Base-by-base conservation (phyloP, 2,888 invertebrate species). In the Agrotis exclamationis region DNA sequence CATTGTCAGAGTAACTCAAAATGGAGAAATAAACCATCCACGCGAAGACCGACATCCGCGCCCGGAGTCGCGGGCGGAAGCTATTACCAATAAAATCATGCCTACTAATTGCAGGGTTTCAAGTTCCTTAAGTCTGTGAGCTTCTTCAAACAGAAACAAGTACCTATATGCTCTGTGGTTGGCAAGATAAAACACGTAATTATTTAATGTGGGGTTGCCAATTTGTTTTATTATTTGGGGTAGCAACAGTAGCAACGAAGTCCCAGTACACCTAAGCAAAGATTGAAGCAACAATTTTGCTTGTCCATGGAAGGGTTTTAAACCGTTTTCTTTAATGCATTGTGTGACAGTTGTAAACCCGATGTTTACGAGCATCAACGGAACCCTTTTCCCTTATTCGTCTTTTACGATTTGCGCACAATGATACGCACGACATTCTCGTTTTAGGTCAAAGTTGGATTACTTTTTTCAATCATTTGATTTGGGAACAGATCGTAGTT, bases 391-490 rank as follows among this genome's bases (percentile, higher is more conserved):
- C 65, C 56, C 67, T 66, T 74, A 65, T 76, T 74, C 62, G 70
- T 62, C 44, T 79, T 83, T 82, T 68, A 80, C 77, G 77, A 76
- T 84, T 76, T 70, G 69, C 68, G 64, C 62, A 79, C 74, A 69
- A 66, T 69, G 68, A 84, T 76, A 76, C 74, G 69, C 72, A 68
- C 66, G 60, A 59, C 66, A 39, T 79, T 80, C 68, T 62, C 48
- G 44, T 60, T 66, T 68, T 51, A 69, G 63, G 63, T 73, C 57
- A 33, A 9, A 50, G 51, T 62, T 58, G 56, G 54, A 66, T 73
- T 69, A 57, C 63, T 80, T 71, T 66, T 75, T 54, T 57, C 60
- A 47, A 74, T 74, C 56, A 68, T 62, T 66, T 67, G 54, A 54
- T 67, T 79, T 68, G 28, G 54, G 47, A 59, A 48, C 44, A 33